Percentiles rank a stretch among this genome's conserved stretches.
phyloP scores from a whole-genome alignment of 2,888 invertebrate genomes.

The Smittia sp. region DNA sequence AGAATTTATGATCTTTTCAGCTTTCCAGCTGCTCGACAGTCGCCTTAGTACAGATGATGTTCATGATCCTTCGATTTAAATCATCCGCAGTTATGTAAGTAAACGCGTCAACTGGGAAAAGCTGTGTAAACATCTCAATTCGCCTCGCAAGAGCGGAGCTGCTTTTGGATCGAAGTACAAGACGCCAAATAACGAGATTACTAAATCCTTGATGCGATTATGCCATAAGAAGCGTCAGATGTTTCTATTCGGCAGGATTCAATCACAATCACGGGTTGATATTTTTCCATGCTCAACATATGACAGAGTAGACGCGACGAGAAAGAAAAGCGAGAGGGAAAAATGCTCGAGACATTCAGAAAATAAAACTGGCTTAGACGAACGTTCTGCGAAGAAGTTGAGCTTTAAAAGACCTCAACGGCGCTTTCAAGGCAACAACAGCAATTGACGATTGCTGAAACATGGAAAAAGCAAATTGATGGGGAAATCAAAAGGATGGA shows the following conservation, averaged over 20 bases:
- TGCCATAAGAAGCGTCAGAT: background rate
- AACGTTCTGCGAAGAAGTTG: background rate
- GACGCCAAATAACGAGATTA: conserved; percentile 31
- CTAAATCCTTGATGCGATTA: conserved; percentile 35
- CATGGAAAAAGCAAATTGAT: background rate
- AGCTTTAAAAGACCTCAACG: conserved; percentile 14
- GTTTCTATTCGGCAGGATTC: conserved; percentile 19
- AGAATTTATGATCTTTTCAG: background rate
- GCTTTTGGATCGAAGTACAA: background rate
- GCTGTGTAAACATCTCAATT: conserved; percentile 19
- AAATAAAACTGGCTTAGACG: background rate
- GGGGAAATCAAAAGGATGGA: background rate
- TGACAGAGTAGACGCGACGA: background rate
- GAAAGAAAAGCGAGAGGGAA: conserved; percentile 6
- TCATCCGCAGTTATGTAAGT: too few species aligned
- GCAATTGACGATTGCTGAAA: background rate
- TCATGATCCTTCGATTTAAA: too few species aligned
- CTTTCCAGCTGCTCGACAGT: too few species aligned
- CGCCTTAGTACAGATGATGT: too few species aligned
- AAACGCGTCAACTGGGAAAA: too few species aligned
- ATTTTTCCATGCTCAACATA: conserved; percentile 23
- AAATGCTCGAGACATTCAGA: background rate
- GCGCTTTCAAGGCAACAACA: background rate
- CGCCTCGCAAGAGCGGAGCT: background rate
- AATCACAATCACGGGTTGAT: conserved; percentile 9